A percentile compares a stretch with the other conserved stretches of the same genome.
Conservation (phyloP, 1,140 invertebrate genomes). For the Melanaphis sacchari region DNA sequence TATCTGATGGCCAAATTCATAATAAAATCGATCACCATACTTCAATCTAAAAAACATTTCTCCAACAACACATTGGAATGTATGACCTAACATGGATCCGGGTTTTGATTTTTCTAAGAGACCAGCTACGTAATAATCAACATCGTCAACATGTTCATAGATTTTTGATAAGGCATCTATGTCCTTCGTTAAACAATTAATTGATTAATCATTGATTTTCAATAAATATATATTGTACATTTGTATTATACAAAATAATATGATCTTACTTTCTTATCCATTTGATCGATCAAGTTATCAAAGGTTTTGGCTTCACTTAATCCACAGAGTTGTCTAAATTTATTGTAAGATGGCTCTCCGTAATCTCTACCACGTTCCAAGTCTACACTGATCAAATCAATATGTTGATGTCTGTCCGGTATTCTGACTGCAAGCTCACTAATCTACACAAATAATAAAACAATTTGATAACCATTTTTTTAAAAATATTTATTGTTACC, state of each 20-base stretch:
- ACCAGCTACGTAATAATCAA: conserved; percentile 91
- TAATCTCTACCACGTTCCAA: conserved; percentile 88
- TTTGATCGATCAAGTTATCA: conserved; percentile 65
- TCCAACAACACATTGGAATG: conserved; percentile 87
- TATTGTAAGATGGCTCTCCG: conserved; percentile 83
- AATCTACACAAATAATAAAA: not conserved
- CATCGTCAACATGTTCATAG: conserved; percentile 76
- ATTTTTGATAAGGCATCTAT: conserved; percentile 65
- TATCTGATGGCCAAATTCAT: conserved; percentile 73
- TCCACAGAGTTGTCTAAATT: conserved; percentile 79
- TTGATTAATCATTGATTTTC: not conserved
- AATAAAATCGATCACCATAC: conserved; percentile 84
- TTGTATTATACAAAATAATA: not conserved
- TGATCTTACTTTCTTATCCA: not conserved
- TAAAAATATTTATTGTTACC: not conserved
- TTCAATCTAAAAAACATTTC: conserved; percentile 86
- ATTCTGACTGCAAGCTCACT: not conserved
- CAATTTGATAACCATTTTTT: not conserved
- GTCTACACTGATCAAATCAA: conserved; percentile 79
- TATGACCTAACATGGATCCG: conserved; percentile 83
- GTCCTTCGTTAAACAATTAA: conserved; percentile 62
- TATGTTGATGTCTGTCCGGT: conserved; percentile 68
- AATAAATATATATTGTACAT: not conserved
- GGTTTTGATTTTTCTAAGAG: conserved; percentile 83
- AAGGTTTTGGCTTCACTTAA: conserved; percentile 68